Percentiles rank a stretch among this genome's conserved stretches.
Evolutionary conservation across 92 coral and sea anemone genomes (phyloP).

Genomic region (Bergia puertoricense): DNA sequence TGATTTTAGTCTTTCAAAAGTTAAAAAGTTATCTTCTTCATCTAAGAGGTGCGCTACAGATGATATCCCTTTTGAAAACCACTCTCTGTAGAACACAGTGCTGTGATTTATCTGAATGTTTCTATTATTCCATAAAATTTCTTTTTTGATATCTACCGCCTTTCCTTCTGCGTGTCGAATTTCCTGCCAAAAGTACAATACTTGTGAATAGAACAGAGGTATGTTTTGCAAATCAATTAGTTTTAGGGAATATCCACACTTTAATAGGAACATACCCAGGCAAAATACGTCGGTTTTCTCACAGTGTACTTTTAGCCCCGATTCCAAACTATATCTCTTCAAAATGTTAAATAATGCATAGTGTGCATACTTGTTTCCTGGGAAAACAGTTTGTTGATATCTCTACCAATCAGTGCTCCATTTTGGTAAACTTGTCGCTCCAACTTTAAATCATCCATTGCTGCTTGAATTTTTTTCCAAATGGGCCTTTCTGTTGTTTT

Average conservation of each 20-base stretch:
- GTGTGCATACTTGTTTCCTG: too few relatives aligned
- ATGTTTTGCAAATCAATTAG: conserved; percentile 14
- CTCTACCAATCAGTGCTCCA: background rate
- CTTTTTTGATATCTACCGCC: conserved; percentile 14
- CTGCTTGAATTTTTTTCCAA: background rate
- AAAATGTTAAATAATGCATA: too few relatives aligned
- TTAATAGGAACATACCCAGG: background rate
- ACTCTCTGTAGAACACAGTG: background rate
- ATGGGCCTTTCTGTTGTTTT: too few relatives aligned
- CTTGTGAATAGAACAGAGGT: conserved; percentile 15
- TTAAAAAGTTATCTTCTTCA: background rate
- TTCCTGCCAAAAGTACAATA: conserved; percentile 7
- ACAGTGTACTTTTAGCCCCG: too few relatives aligned
- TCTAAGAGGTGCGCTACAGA: conserved; percentile 7
- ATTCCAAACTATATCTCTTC: too few relatives aligned
- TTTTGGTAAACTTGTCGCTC: background rate
- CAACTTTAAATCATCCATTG: background rate
- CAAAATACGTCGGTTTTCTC: too few relatives aligned
- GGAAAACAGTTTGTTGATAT: background rate
- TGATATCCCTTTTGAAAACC: conserved; percentile 3
- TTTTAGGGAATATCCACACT: conserved; percentile 1
- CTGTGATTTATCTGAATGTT: conserved; percentile 16
- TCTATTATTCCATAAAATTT: conserved; percentile 12
- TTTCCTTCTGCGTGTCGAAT: background rate
- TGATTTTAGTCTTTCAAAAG: conserved; percentile 8